Conservation (phyloP, 2,113 vertebrate species). For the Talpa occidentalis region DNA sequence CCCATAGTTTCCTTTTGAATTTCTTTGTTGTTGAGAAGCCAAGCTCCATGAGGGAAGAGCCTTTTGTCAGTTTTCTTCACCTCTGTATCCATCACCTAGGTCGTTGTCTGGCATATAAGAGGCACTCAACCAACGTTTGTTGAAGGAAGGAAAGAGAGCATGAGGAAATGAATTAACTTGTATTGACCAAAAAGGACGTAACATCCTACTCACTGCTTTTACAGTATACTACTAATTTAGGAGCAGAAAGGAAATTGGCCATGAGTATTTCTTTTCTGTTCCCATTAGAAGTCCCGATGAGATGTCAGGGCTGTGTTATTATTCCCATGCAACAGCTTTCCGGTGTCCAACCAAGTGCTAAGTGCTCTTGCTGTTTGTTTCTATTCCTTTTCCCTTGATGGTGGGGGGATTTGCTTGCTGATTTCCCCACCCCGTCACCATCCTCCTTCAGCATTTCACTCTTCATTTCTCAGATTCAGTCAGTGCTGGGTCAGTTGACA, state of each 20-base stretch:
- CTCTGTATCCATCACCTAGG: background rate
- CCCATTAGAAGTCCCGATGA: conserved; percentile 61
- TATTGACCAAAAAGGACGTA: conserved; percentile 1
- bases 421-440: too few species aligned
- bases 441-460: background rate
- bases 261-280: conserved; percentile 36
- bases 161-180: background rate
- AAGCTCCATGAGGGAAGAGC: background rate
- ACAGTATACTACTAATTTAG: conserved; percentile 48
- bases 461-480: background rate
- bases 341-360: conserved; percentile 56
- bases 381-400: background rate
- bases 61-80: background rate
- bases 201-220: background rate
- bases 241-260: conserved; percentile 53
- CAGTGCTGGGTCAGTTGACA: background rate
- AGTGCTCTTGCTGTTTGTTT: conserved; percentile 47
- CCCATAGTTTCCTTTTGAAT: background rate
- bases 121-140: background rate
- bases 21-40: background rate
- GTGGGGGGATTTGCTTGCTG: background rate
- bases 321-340: conserved; percentile 51
- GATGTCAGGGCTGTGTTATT: conserved; percentile 30
- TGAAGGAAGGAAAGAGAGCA: background rate
- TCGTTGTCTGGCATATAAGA: background rate